Evolutionary conservation across 53 echinoderm and acorn worm species (phyloP).

Genomic region (Zoroaster sp.): DNA sequence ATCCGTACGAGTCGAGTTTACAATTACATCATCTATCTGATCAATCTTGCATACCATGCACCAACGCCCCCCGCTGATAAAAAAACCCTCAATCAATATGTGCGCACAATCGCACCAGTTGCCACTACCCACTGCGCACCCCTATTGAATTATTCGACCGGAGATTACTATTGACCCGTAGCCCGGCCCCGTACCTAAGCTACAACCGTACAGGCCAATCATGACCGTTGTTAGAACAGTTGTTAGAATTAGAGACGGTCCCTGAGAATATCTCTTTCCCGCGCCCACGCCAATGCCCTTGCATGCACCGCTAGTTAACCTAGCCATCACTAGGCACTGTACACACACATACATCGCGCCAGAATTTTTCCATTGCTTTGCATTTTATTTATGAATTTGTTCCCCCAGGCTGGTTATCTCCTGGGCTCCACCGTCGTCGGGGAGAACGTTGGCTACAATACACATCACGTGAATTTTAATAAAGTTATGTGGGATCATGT

Average conservation of each 20-base stretch:
- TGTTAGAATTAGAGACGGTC: neutral
- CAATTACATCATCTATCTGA: too few relatives aligned
- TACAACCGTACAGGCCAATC: neutral
- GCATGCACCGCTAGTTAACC: too few relatives aligned
- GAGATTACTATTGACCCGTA: neutral
- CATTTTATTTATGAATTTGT: constrained; percentile 33
- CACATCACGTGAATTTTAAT: constrained; percentile 46
- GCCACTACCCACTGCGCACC: neutral
- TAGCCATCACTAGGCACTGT: too few relatives aligned
- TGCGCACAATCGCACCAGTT: neutral
- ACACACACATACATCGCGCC: neutral
- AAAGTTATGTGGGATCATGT: constrained; percentile 1
- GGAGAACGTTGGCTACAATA: neutral
- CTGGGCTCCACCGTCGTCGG: neutral
- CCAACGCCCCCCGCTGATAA: neutral
- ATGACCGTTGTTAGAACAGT: neutral
- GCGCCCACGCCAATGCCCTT: constrained; percentile 19
- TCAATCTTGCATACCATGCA: neutral
- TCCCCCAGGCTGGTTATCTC: constrained; percentile 26
- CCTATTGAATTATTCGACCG: neutral
- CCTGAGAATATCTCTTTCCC: neutral
- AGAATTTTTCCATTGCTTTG: constrained; percentile 34
- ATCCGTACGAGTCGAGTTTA: neutral
- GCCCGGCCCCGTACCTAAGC: neutral
- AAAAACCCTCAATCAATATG: constrained; percentile 3